Base-by-base conservation (phyloP, 2,888 invertebrate species). In the Electrophaes corylata region DNA sequence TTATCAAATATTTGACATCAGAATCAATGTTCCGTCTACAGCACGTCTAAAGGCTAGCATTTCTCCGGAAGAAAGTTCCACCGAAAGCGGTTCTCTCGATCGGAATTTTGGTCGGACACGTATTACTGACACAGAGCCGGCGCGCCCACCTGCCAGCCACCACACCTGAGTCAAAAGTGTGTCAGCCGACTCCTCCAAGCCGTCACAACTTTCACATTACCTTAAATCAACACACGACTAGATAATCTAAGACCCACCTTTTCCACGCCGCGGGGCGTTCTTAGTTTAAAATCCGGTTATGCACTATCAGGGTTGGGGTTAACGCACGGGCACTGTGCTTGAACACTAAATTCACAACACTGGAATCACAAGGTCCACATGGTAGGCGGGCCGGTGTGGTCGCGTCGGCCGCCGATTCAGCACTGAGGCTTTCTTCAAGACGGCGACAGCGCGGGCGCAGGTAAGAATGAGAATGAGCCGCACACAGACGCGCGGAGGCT, bases 121-220 rank as follows among this genome's bases (percentile, higher is more conserved):
- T 84, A 81, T 80, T 74, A 79, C 77, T 81, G 80, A 79, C 79
- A 80, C 75, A 75, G 78, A 79, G 80, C 75, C 77, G 83, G 78
- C 89, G 87, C 90, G 82, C 89, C 88, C 89, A 88, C 89, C 88
- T 88, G 87, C 79, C 76, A 71, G 77, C 79, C 73, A 81, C 84
- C 86, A 82, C 88, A 88, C 88, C 88, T 88, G 89, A 87, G 78
- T 81, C 83, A 88, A 88, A 91, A 90, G 91, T 91, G 79, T 91
- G 91, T 90, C 91, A 91, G 79, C 84, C 81, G 81, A 88, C 88
- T 88, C 86, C 82, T 86, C 84, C 71, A 67, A 84, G 83, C 86
- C 83, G 86, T 81, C 83, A 80, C 79, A 85, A 91, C 91, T 91
- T 91, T 91, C 91, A 91, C 91, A 89, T 91, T 82, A 88, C 85